Conservation (phyloP, 2,113 vertebrate species). For the Falcunculus frontatus region DNA sequence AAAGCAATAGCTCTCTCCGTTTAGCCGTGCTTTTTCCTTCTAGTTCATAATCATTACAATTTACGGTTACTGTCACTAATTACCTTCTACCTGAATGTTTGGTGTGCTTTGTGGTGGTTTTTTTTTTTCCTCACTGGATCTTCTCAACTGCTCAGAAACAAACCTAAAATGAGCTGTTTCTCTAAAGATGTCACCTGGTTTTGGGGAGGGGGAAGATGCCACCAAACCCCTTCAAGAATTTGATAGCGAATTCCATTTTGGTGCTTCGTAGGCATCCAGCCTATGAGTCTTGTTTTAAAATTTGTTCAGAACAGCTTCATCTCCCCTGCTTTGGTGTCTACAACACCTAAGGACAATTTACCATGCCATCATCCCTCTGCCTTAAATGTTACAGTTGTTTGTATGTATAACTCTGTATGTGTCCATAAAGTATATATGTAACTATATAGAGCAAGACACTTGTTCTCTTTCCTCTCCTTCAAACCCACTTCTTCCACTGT, state of each 20-base stretch:
- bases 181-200: neutral
- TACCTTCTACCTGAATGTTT: neutral
- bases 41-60: neutral
- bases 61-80: neutral
- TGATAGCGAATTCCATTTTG: rapidly evolving
- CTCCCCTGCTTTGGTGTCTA: neutral
- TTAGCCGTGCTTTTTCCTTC: neutral
- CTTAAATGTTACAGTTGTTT: neutral
- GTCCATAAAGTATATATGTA: neutral
- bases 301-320: neutral
- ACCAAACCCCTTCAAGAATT: neutral
- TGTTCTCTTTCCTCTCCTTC: neutral
- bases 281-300: neutral
- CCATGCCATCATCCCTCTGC: neutral
- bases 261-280: neutral
- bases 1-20: neutral
- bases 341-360: neutral
- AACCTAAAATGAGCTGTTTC: neutral
- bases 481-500: neutral
- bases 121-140: neutral
- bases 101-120: neutral
- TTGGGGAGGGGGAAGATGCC: neutral
- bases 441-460: neutral
- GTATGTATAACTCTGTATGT: neutral
- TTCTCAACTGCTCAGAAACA: neutral